These are phyloP conservation scores for Conops quadrifasciatus DNA, from an alignment of 2,888 invertebrate species.

Conservation along the genomic window DNA sequence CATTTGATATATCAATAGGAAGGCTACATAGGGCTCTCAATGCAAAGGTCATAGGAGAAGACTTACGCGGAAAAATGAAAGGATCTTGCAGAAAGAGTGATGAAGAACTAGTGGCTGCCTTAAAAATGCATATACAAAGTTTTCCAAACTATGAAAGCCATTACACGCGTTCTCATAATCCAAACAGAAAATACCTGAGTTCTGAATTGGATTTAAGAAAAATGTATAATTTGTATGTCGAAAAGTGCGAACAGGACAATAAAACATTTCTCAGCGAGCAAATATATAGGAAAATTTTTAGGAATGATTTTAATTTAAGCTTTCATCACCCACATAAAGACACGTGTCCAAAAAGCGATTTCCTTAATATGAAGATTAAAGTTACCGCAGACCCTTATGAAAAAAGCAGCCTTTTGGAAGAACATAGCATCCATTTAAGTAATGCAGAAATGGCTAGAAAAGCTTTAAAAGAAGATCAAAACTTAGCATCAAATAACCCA, in stretches of 20 bases:
- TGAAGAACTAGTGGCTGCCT: too few relatives aligned
- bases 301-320: too few relatives aligned
- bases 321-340: too few relatives aligned
- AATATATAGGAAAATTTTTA: too few relatives aligned
- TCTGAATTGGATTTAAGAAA: conserved; percentile 42
- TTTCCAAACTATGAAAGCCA: conserved; percentile 23
- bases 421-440: conserved; percentile 35
- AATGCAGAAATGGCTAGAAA: conserved; percentile 42
- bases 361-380: too few relatives aligned
- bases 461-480: conserved; percentile 39
- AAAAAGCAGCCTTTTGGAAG: conserved; percentile 33
- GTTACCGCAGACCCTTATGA: conserved; percentile 25
- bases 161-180: conserved; percentile 34
- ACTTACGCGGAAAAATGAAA: too few relatives aligned
- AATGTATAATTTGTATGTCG: conserved; percentile 39
- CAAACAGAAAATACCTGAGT: conserved; percentile 40
- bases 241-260: conserved; percentile 37
- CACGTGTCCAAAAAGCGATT: too few relatives aligned
- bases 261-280: too few relatives aligned
- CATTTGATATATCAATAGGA: conserved; percentile 8
- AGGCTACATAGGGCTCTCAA: too few relatives aligned
- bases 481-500: conserved; percentile 34
- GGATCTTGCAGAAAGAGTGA: too few relatives aligned
- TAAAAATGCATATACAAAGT: conserved; percentile 25
- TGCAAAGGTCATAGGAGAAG: too few relatives aligned